Evolutionary conservation across 1,140 invertebrate species (phyloP).

Genomic region (Drosophila simulans): DNA sequence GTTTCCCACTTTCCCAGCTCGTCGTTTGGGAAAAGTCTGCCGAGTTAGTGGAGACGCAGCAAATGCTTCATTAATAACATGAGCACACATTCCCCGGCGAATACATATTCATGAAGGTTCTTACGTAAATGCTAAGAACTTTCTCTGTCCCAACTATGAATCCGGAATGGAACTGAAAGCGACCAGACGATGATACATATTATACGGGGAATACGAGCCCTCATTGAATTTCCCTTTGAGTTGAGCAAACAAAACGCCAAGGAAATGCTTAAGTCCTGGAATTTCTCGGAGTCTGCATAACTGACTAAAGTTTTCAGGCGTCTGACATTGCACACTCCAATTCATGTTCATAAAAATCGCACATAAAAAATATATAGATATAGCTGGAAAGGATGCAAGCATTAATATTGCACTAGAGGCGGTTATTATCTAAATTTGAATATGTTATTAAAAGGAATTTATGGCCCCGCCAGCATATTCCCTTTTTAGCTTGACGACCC

Average conservation of each 20-base stretch:
- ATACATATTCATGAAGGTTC: slow-evolving; percentile 51
- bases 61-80: slow-evolving; percentile 73
- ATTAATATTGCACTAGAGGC: slow-evolving; percentile 48
- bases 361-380: neutral
- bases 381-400: slow-evolving; percentile 25
- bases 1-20: slow-evolving; percentile 10
- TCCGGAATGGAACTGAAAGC: slow-evolving; percentile 26
- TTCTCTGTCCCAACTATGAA: slow-evolving; percentile 29
- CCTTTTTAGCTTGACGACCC: slow-evolving; percentile 26
- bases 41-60: slow-evolving; percentile 46
- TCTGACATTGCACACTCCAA: slow-evolving; percentile 14
- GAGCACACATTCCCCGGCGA: slow-evolving; percentile 30
- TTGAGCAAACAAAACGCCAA: slow-evolving; percentile 1
- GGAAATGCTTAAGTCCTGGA: slow-evolving; percentile 23
- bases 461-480: slow-evolving; percentile 41
- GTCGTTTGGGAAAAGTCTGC: slow-evolving; percentile 33
- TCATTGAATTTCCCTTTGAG: slow-evolving; percentile 8
- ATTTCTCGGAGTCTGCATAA: slow-evolving; percentile 27
- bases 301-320: slow-evolving; percentile 16
- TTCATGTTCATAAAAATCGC: slow-evolving; percentile 1
- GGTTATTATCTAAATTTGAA: slow-evolving; percentile 75
- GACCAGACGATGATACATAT: slow-evolving; percentile 13
- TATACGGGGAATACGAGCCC: neutral
- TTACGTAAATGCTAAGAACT: slow-evolving; percentile 39
- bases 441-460: slow-evolving; percentile 75